Percentiles rank a stretch among this genome's conserved stretches.
Conservation (phyloP, 2,888 invertebrate genomes). For the Nebria salina region DNA sequence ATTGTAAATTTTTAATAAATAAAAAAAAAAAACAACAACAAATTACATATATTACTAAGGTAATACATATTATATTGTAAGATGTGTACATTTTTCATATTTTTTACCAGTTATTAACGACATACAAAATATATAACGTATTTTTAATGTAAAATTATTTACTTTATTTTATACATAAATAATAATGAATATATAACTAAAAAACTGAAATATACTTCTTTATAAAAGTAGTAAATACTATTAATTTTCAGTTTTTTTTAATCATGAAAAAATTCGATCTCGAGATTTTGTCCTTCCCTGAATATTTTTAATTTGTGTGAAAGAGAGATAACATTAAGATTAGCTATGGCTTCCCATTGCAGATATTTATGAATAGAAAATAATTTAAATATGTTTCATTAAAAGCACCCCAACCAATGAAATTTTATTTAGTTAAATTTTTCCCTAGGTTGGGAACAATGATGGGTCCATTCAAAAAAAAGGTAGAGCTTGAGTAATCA, state of each 20-base stretch:
- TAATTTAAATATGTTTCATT: no score
- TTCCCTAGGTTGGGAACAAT: no score
- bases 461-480: no score
- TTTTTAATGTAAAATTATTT: conserved; percentile 43
- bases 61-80: conserved; percentile 42
- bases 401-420: no score
- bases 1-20: conserved; percentile 42
- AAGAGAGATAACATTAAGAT: no score
- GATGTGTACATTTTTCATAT: conserved; percentile 46
- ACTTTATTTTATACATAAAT: conserved; percentile 27
- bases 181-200: conserved; percentile 18
- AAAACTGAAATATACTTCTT: conserved; percentile 30
- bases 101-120: conserved; percentile 44
- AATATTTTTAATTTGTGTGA: no score
- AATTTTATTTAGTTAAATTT: no score
- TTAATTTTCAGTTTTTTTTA: conserved; percentile 8
- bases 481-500: no score
- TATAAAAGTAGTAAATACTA: conserved; percentile 16
- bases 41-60: conserved; percentile 20
- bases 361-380: no score
- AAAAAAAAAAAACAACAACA: conserved; percentile 12
- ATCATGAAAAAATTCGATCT: no score
- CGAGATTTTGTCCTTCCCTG: no score
- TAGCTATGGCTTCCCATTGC: no score
- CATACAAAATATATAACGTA: conserved; percentile 43